Base-by-base conservation (phyloP, 2,888 invertebrate genomes). In the Macrophya alboannulata region DNA sequence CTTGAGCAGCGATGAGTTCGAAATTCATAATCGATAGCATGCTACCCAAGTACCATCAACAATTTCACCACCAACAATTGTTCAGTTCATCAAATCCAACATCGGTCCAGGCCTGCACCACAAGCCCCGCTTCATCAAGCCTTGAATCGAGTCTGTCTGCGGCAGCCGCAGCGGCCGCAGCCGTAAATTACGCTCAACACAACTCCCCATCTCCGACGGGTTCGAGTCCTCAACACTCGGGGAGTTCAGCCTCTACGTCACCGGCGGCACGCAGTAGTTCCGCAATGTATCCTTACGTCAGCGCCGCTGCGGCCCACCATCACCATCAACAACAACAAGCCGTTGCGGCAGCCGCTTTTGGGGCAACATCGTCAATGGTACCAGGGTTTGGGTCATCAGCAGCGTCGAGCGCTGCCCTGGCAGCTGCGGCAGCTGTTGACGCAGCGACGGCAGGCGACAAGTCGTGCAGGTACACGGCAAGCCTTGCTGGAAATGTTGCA, bases 21-120 rank as follows among this genome's bases (percentile, higher is more conserved):
- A 98, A 98, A 97, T 98, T 98, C 96, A 97, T 98, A 96, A 97
- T 98, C 95, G 98, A 98, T 97, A 98, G 98, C 96, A 98, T 98
- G 98, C 97, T 98, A 95, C 98, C 98, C 93, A 98, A 98, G 96
- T 98, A 98, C 95, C 97, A 96, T 94, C 96, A 97, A 94, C 95
- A 96, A 94, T 96, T 96, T 94, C 96, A 96, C 94, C 96, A 96
- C 93, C 96, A 95, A 92, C 95, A 96, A 94, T 94, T 95, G 94
- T 95, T 95, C 93, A 95, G 95, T 91, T 94, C 96, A 95, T 95
- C 96, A 94, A 95, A 96, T 95, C 96, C 97, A 94, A 95, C 96
- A 95, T 95, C 96, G 93, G 96, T 95, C 94, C 95, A 95, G 94
- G 95, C 94, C 94, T 94, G 95, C 93, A 92, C 96, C 92, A 91